Evolutionary conservation across 2,888 invertebrate genomes (phyloP).

Genomic region (Merodon equestris): DNA sequence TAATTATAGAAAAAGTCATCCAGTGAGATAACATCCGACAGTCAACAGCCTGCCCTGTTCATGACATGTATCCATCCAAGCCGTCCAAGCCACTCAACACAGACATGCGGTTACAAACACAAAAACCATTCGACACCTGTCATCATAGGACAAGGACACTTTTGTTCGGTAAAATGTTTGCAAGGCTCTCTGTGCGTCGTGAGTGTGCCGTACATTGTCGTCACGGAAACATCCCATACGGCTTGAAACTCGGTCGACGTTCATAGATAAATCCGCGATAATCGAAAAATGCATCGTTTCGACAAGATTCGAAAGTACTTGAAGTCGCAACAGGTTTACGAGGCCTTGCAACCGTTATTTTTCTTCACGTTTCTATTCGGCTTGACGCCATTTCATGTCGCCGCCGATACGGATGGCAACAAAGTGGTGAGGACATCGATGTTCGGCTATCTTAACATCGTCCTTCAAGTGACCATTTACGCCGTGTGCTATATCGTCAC

Average conservation of each 20-base stretch:
- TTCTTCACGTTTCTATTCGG: constrained; percentile 75
- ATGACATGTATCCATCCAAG: constrained; percentile 21
- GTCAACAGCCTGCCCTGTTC: constrained; percentile 27
- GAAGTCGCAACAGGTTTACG: constrained; percentile 76
- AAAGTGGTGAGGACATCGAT: constrained; percentile 71
- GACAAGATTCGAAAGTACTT: constrained; percentile 73
- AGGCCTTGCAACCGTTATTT: constrained; percentile 75
- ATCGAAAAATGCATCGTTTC: constrained; percentile 27
- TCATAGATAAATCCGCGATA: too few relatives aligned
- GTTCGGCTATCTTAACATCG: constrained; percentile 70
- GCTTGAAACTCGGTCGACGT: background rate
- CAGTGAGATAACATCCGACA: constrained; percentile 42
- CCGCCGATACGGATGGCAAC: constrained; percentile 72
- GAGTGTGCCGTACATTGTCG: constrained; percentile 46
- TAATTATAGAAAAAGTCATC: constrained; percentile 29
- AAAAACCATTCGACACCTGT: too few relatives aligned
- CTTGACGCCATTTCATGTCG: constrained; percentile 76
- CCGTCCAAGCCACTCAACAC: background rate
- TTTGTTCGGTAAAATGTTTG: constrained; percentile 11
- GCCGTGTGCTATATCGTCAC: constrained; percentile 71
- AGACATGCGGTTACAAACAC: background rate
- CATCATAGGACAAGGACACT: constrained; percentile 12
- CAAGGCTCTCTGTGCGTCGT: constrained; percentile 12
- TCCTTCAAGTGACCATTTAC: constrained; percentile 69
- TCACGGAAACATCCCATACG: constrained; percentile 35